A percentile compares a stretch with the other conserved stretches of the same genome.
Evolutionary conservation across 2,797 vertebrate species (phyloP).

Genomic region (Sorex maritimensis): DNA sequence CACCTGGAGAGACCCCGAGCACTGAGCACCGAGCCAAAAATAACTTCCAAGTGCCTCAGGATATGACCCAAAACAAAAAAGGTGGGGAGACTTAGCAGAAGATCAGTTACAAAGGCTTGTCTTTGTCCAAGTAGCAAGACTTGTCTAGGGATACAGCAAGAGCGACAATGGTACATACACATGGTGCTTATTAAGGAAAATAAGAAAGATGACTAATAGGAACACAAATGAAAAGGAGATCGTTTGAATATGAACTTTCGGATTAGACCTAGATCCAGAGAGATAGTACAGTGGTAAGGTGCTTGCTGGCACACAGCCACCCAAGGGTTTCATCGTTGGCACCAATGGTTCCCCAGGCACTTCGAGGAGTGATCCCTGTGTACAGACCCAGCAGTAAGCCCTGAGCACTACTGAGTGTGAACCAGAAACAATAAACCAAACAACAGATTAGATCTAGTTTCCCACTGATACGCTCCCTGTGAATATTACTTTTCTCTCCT

Average conservation of each 20-base stretch:
- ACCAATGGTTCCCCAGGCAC: no score
- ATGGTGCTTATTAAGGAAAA: constrained; percentile 20
- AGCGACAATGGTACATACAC: constrained; percentile 4
- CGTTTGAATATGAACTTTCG: constrained; percentile 8
- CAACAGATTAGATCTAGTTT: constrained; percentile 16
- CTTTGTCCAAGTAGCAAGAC: not conserved
- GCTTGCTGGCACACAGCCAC: no score
- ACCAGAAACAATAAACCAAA: no score
- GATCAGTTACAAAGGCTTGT: not conserved
- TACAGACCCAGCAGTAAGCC: no score
- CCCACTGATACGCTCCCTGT: constrained; percentile 4
- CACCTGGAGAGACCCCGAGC: no score
- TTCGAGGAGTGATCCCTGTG: no score
- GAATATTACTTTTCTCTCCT: constrained; percentile 53
- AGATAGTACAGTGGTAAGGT: no score
- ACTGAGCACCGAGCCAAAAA: no score
- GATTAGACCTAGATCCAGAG: no score
- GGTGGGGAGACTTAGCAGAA: constrained; percentile 4
- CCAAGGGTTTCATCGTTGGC: no score
- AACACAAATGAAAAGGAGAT: constrained; percentile 2
- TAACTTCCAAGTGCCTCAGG: no score
- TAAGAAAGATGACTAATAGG: not conserved
- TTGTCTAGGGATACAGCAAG: not conserved
- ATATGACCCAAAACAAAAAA: not conserved
- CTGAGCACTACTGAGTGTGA: no score